Base-by-base conservation (phyloP, 2,888 invertebrate genomes). In the Melanargia galathea region DNA sequence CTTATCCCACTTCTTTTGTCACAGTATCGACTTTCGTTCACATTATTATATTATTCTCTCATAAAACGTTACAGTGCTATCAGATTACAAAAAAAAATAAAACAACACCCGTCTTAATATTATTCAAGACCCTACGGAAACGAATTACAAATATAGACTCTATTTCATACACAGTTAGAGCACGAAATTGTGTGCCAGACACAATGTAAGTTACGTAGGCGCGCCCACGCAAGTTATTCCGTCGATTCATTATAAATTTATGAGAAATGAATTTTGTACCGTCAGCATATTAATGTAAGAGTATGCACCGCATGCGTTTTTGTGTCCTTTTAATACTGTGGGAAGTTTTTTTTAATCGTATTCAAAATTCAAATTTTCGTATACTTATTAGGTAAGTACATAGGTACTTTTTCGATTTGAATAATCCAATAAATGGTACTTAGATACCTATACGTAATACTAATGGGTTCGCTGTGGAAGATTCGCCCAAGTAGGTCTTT, bases 191-290 rank as follows among this genome's bases (percentile, higher is more conserved):
- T 38, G 13, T 18, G 20, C 10, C 3, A 6, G n/a, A 30, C 46
- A 20, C n/a, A 40, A 16, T 18, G 24, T 6, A 33, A 5, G 30
- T 55, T 49, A 66, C 67, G 74, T 72, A 70, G 75, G 72, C 60
- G 73, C 77, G 69, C 78, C 78, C 71, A 77, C 78, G 73, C 67
- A 49, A 67, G 38, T 59, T 51, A 66, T 69, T 67, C 55, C 71
- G 73, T 70, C 73, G 76, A 77, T 72, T 72, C 74, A 75, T 64
- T 70, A n/a, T n/a, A n/a, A n/a, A n/a, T n/a, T n/a, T n/a, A 64
- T 74, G 77, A 69, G 77, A 77, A 75, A 68, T 64, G 65, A 68
- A 69, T 75, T 69, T 43, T 66, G 70, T 69, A 52, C 52, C 59
- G 67, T 73, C 72, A 73, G 73, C 71, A 62, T 65, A 67, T 63